These are phyloP conservation scores for Cisticola juncidis DNA, from an alignment of 2,113 vertebrate species.

Conservation along the genomic window DNA sequence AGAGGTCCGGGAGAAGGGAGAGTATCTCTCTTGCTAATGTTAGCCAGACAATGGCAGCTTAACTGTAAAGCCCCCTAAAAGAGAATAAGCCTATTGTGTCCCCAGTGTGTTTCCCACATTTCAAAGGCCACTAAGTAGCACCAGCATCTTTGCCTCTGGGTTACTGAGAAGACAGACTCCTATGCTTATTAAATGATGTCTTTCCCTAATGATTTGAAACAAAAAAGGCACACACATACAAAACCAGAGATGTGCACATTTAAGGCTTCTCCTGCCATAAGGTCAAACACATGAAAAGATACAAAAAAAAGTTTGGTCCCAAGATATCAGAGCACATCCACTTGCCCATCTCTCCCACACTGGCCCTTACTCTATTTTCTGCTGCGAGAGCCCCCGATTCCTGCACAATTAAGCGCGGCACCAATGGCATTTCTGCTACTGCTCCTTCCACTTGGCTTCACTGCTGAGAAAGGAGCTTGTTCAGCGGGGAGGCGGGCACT, in stretches of 20 bases:
- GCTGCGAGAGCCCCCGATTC: not conserved
- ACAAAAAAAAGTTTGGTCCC: slow-evolving; percentile 38
- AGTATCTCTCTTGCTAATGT: slow-evolving; percentile 56
- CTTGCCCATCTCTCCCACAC: slow-evolving; percentile 43
- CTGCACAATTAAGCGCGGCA: slow-evolving; percentile 21
- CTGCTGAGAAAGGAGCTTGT: slow-evolving; percentile 60
- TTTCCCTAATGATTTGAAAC: slow-evolving; percentile 69
- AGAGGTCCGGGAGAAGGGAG: slow-evolving; percentile 32
- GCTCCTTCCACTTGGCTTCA: slow-evolving; percentile 69
- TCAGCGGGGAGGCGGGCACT: slow-evolving; percentile 35
- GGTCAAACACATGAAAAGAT: slow-evolving; percentile 60
- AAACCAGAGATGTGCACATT: slow-evolving; percentile 49
- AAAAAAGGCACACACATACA: slow-evolving; percentile 58
- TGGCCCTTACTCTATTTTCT: not conserved
- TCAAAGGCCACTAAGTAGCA: slow-evolving; percentile 56
- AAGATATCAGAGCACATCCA: slow-evolving; percentile 23
- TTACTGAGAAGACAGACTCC: slow-evolving; percentile 57
- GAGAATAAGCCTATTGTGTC: slow-evolving; percentile 64
- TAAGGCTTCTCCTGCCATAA: slow-evolving; percentile 57
- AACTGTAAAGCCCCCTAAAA: slow-evolving; percentile 63
- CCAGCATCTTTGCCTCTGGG: slow-evolving; percentile 58
- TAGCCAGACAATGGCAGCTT: slow-evolving; percentile 57
- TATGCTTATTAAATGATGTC: slow-evolving; percentile 52
- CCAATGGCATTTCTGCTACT: slow-evolving; percentile 47
- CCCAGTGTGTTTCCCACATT: slow-evolving; percentile 67